Evolutionary conservation across 2,888 invertebrate genomes (phyloP).

Genomic region (Harpalus rubripes): DNA sequence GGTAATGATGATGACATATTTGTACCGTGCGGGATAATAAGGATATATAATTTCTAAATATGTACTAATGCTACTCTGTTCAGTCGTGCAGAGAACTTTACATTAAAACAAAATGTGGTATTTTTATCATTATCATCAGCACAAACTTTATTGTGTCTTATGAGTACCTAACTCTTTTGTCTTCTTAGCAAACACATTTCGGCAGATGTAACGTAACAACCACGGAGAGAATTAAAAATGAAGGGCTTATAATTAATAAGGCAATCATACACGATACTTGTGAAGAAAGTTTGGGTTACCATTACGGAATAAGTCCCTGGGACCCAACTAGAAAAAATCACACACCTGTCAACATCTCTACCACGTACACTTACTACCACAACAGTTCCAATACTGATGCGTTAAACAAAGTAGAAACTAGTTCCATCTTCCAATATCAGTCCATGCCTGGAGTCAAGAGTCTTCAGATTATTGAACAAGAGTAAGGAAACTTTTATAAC

Average conservation of each 20-base stretch:
- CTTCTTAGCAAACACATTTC: constrained; percentile 21
- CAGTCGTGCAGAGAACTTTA: too few relatives aligned
- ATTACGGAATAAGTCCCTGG: neutral
- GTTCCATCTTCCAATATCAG: constrained; percentile 3
- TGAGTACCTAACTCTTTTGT: too few relatives aligned
- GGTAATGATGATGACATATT: too few relatives aligned
- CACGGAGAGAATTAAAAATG: neutral
- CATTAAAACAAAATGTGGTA: too few relatives aligned
- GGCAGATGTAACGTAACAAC: constrained; percentile 27
- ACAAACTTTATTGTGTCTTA: too few relatives aligned
- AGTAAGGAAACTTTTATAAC: constrained; percentile 19
- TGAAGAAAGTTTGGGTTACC: neutral
- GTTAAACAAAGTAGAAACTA: constrained; percentile 7
- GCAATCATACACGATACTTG: constrained; percentile 13
- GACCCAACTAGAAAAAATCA: neutral
- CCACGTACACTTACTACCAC: neutral
- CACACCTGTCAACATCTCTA: neutral
- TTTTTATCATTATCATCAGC: too few relatives aligned
- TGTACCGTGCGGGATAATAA: too few relatives aligned
- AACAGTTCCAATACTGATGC: neutral
- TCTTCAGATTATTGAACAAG: constrained; percentile 15
- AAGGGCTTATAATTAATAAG: neutral
- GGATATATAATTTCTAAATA: too few relatives aligned
- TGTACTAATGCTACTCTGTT: too few relatives aligned
- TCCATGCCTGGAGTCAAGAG: constrained; percentile 17